phyloP scores from a whole-genome alignment of 2,797 vertebrate species.

The Girardinus metallicus region DNA sequence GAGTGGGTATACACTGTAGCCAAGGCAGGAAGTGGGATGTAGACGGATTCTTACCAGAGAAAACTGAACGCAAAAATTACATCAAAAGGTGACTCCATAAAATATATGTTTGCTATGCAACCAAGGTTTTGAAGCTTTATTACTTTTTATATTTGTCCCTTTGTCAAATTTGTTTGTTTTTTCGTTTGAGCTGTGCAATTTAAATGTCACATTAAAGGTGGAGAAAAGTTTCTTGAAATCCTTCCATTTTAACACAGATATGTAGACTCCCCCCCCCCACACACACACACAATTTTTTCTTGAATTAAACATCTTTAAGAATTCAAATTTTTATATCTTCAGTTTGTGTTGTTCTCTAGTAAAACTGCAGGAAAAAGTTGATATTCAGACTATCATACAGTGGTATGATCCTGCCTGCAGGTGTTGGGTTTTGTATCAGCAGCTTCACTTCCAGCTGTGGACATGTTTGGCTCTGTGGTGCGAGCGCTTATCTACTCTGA shows the following conservation, averaged over 20 bases:
- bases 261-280: neutral
- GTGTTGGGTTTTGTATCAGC: constrained; percentile 13
- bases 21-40: neutral
- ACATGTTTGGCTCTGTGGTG: constrained; percentile 25
- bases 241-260: neutral
- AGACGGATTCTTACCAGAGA: neutral
- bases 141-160: neutral
- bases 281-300: neutral
- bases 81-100: neutral
- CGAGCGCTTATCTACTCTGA: constrained; percentile 14
- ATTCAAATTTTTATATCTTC: neutral
- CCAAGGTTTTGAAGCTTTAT: neutral
- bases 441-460: constrained; percentile 19
- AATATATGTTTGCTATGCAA: neutral
- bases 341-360: constrained; percentile 11
- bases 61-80: neutral
- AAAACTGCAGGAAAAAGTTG: constrained; percentile 34
- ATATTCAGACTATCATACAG: constrained; percentile 22
- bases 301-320: neutral
- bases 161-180: neutral
- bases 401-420: constrained; percentile 35
- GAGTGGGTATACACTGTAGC: neutral
- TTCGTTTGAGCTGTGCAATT: neutral
- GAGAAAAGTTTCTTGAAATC: neutral
- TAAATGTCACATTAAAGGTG: neutral